Conservation (phyloP, 2,797 vertebrate genomes). For the Denticeps clupeoides region DNA sequence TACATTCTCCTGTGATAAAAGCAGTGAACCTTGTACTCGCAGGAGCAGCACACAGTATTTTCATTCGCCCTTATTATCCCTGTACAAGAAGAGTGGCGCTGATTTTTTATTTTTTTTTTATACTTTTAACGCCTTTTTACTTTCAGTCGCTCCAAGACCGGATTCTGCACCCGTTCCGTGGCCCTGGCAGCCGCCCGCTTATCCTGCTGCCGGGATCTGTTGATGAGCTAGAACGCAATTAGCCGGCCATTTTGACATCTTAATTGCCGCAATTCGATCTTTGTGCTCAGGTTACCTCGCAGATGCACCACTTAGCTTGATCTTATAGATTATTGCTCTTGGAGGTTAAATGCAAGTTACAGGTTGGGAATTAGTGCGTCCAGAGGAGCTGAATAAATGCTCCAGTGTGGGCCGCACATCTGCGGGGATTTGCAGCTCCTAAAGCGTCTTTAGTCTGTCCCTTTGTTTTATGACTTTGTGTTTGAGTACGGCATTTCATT, state of each 20-base stretch:
- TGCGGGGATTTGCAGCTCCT: too few species aligned
- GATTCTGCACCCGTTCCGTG: too few species aligned
- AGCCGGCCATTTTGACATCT: conserved; percentile 64
- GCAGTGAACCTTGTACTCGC: too few species aligned
- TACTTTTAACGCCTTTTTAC: conserved; percentile 18
- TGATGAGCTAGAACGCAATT: conserved; percentile 64
- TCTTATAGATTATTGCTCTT: conserved; percentile 62
- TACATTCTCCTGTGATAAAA: too few species aligned
- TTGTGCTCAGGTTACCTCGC: conserved; percentile 37
- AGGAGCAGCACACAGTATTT: too few species aligned
- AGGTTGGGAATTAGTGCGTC: conserved; percentile 61
- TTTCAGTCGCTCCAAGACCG: too few species aligned
- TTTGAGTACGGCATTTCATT: too few species aligned
- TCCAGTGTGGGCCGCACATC: too few species aligned
- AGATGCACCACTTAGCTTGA: conserved; percentile 61
- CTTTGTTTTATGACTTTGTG: background rate
- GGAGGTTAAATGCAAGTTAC: conserved; percentile 57
- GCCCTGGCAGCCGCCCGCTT: conserved; percentile 24
- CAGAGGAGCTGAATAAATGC: conserved; percentile 32
- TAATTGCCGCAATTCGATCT: conserved; percentile 70
- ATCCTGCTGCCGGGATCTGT: conserved; percentile 23
- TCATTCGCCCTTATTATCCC: too few species aligned
- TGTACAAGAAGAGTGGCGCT: too few species aligned
- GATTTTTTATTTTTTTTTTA: too few species aligned
- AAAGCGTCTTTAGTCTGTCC: background rate